Base-by-base conservation (phyloP, 2,797 vertebrate genomes). In the Potorous gilbertii region DNA sequence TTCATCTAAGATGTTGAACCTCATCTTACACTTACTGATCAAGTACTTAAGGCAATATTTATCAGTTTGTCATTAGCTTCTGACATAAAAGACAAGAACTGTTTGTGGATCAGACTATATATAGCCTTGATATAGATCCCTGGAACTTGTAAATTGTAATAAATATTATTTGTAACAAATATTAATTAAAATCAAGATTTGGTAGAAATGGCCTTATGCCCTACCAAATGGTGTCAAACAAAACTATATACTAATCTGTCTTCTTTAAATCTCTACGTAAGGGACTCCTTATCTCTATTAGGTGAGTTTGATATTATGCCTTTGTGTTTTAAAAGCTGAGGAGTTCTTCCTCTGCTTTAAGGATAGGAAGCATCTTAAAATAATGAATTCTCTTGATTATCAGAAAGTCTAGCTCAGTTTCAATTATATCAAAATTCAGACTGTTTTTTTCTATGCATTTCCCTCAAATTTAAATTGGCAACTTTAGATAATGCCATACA, bases 341-440 rank as follows among this genome's bases (percentile, higher is more conserved):
- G 62, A 66, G 31, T n/a, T n/a, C 62, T 66, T 66, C 62, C 34
- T 66, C 31, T n/a, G 62, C 34, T 66, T 5, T n/a, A n/a, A 66
- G 62, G 34, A 90, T 50, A 87, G 40, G 57, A 91, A 57, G 46
- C 74, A 5, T 56, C 91, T 91, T 52, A 94, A 96, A 87, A 54
- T 0, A 92, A 18, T 12, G 13, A 11, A n/a, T n/a, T 66, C 34
- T 66, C 34, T 66, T 66, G 62, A n/a, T n/a, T 16, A 66, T 66
- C 62, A n/a, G 34, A n/a, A 66, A 5, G 14, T 6, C 12, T 66
- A 66, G 62, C 14, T 66, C 34, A n/a, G 13, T 66, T n/a, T 66
- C 5, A 34, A n/a, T 66, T 66, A 66, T n/a, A 66, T n/a, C 34
- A 13, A n/a, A n/a, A 66, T 16, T 66, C 4, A 66, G 18, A 16